Base-by-base conservation (phyloP, 2,797 vertebrate species). In the Carapus acus region DNA sequence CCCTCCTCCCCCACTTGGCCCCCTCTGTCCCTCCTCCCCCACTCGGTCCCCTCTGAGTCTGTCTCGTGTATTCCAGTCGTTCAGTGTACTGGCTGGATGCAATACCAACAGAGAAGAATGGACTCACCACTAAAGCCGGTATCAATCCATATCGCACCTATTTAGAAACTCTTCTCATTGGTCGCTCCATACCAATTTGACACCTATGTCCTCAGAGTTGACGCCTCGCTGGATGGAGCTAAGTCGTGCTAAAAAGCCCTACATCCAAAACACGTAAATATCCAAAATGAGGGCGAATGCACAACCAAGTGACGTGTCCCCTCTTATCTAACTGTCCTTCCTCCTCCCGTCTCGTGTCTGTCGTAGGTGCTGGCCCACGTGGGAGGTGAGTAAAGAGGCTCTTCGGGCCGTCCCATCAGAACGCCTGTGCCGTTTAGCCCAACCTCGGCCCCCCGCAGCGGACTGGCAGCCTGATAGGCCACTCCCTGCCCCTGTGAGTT, bases 21-120 rank as follows among this genome's bases (percentile, higher is more conserved):
- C 2, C 52, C 19, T 42, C 17, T 33, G 2, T 18, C n/a, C 13
- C 9, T 31, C 34, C 11, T 8, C 18, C 18, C 7, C n/a, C n/a
- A 24, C 18, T 18, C 8, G 2, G 24, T 27, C 24, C 24, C 24
- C 24, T 27, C 12, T 33, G 14, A 9, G 6, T 13, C 31, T 13
- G 8, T 59, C 29, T 36, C 40, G n/a, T 33, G 1, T 65, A 46
- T 66, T 64, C n/a, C 67, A 89, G 86, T 54, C 76, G 57, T 3
- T 87, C 87, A 16, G 80, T 87, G 31, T 86, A 89, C 64, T 88
- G 85, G 86, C 69, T 87, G 46, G 85, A 88, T 67, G 58, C 79
- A 31, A 46, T 85, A 23, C 82, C 83, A 22, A 49, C 39, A 7
- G 31, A 77, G 19, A 67, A 20, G 16, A 70, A 44, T 0, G 36